Evolutionary conservation across 2,113 vertebrate genomes (phyloP), one percentile per base, ranked within the genome.

Genomic region (Cyanoramphus novaezelandiae): DNA sequence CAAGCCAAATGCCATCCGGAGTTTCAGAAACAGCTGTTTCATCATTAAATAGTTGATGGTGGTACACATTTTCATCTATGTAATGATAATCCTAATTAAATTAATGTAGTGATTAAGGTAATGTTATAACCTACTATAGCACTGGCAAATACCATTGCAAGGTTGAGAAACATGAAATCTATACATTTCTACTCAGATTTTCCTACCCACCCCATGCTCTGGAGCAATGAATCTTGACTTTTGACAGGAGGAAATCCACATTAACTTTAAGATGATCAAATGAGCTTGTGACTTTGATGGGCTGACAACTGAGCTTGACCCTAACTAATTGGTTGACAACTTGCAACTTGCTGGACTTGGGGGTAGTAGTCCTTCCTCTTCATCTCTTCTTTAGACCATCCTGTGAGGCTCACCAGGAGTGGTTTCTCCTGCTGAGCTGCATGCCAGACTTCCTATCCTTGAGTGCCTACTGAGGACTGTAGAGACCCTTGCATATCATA

Each of bases 21-120:
- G 25, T 88, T 90, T 93, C 68, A 65, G 43, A 93, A 90, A 8
- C 14, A 76, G 52, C 50, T 76, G 19, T 68, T 95, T 68, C 43
- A 60, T 72, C 47, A 68, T n/a, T 31, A 57, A 85, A 24, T 33
- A 60, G 50, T 57, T 44, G 11, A 14, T 29, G 29, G 28, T 71
- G 25, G 60, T 90, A 49, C 13, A 19, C 80, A 55, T 78, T 88
- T 92, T 69, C 10, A 83, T 55, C 44, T 47, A 8, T 14, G 49
- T 35, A 72, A 72, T 64, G 37, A 29, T 47, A 69, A 64, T 44
- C 16, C 63, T 80, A 21, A 59, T 81, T 59, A 74, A 90, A 70
- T n/a, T 50, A 57, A 57, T 75, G 11, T 35, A 52, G 20, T 67
- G 44, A 70, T 67, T 62, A 77, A 82, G 33, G 9, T 59, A 60